phyloP scores from a whole-genome alignment of 2,888 invertebrate species.

The Schizaphis graminum region DNA sequence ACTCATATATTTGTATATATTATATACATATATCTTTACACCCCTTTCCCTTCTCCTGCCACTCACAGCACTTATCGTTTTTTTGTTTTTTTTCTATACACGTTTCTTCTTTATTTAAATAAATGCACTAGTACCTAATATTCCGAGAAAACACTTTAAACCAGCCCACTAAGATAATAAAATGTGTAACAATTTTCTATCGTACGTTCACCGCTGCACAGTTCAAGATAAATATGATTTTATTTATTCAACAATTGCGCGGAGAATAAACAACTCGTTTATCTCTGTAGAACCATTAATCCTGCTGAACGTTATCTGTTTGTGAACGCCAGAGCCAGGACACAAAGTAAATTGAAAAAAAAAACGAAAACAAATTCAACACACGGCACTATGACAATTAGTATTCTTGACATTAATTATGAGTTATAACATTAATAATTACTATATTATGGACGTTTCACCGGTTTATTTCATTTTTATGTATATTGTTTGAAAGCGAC shows the following conservation, averaged over 20 bases:
- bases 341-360: constrained; percentile 49
- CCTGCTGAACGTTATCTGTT: constrained; percentile 52
- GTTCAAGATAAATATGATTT: constrained; percentile 60
- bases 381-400: neutral
- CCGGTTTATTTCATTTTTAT: neutral
- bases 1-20: neutral
- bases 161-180: constrained; percentile 31
- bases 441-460: neutral
- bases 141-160: constrained; percentile 51
- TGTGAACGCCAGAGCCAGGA: neutral
- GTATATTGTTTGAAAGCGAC: neutral
- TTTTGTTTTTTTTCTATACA: neutral
- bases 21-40: neutral
- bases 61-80: neutral
- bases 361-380: constrained; percentile 13
- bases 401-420: neutral
- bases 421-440: neutral
- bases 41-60: neutral
- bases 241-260: constrained; percentile 63
- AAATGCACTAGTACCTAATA: constrained; percentile 19
- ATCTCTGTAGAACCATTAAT: constrained; percentile 57
- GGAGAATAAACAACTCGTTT: constrained; percentile 62
- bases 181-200: constrained; percentile 21
- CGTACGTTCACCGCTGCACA: neutral
- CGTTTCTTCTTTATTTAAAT: constrained; percentile 29